Conservation (phyloP, 2,888 invertebrate species). For the Branchellion lobata region DNA sequence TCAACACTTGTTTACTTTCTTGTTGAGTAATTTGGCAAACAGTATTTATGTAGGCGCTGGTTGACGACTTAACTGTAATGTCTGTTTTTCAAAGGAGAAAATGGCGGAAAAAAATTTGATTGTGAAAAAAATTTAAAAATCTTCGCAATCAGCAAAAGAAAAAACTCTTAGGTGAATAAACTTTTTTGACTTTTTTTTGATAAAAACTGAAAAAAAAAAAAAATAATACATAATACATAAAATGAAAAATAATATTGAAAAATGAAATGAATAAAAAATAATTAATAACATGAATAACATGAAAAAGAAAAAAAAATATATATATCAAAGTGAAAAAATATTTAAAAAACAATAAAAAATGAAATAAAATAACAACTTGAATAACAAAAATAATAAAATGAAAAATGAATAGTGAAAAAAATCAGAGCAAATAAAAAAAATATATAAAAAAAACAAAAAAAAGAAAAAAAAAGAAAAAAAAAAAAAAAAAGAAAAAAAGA, state of each 20-base stretch:
- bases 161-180: too few relatives aligned
- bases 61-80: too few relatives aligned
- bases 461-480: neutral
- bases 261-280: too few relatives aligned
- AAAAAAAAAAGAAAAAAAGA: neutral
- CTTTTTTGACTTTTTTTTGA: too few relatives aligned
- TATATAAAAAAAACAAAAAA: neutral
- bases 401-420: neutral
- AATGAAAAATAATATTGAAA: too few relatives aligned
- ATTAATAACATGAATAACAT: too few relatives aligned
- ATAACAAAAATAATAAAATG: neutral
- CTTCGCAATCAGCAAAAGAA: too few relatives aligned
- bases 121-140: too few relatives aligned
- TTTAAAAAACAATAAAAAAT: neutral
- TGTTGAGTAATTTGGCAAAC: neutral
- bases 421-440: neutral
- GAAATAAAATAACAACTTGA: neutral
- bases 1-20: neutral
- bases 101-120: too few relatives aligned
- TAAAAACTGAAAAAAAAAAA: too few relatives aligned
- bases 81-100: too few relatives aligned
- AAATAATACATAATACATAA: too few relatives aligned
- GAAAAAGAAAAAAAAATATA: neutral
- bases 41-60: neutral
- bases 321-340: neutral